Percentiles rank a stretch among this genome's conserved stretches.
Conservation (phyloP, 35 echinoderm and acorn worm genomes). For the Diadema setosum region DNA sequence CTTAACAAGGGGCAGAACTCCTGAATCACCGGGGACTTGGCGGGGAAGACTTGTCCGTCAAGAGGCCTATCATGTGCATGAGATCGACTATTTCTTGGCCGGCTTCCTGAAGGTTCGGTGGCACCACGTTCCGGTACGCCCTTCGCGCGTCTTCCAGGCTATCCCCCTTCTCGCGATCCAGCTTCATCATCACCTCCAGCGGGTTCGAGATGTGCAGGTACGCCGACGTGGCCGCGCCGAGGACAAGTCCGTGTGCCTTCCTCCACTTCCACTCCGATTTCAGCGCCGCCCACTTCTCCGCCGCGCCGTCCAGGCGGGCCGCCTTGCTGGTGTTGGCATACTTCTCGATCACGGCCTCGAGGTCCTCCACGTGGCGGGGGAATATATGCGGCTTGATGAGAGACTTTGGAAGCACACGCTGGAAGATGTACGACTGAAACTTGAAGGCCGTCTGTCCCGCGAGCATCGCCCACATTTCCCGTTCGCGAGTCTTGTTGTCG, state of each 20-base stretch:
- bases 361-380: constrained; percentile 81
- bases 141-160: constrained; percentile 63
- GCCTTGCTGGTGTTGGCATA: constrained; percentile 57
- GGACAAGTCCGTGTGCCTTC: constrained; percentile 55
- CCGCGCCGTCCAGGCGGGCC: constrained; percentile 71
- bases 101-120: constrained; percentile 51
- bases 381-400: constrained; percentile 99
- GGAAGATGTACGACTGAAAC: constrained; percentile 90
- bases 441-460: constrained; percentile 93
- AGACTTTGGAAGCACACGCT: constrained; percentile 75
- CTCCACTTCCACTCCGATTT: constrained; percentile 75
- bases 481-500: constrained; percentile 79
- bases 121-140: constrained; percentile 68
- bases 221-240: constrained; percentile 68
- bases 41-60: constrained; percentile 42
- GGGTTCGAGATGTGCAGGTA: constrained; percentile 97
- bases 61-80: constrained; percentile 61
- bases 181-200: constrained; percentile 90
- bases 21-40: neutral
- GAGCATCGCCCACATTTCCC: constrained; percentile 98
- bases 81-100: constrained; percentile 70
- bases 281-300: constrained; percentile 76
- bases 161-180: constrained; percentile 70
- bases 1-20: too few relatives aligned
- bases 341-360: constrained; percentile 85